Percentiles rank a stretch among this genome's conserved stretches.
Evolutionary conservation across 2,113 vertebrate genomes (phyloP).

Genomic region (Beaufortia kweichowensis): DNA sequence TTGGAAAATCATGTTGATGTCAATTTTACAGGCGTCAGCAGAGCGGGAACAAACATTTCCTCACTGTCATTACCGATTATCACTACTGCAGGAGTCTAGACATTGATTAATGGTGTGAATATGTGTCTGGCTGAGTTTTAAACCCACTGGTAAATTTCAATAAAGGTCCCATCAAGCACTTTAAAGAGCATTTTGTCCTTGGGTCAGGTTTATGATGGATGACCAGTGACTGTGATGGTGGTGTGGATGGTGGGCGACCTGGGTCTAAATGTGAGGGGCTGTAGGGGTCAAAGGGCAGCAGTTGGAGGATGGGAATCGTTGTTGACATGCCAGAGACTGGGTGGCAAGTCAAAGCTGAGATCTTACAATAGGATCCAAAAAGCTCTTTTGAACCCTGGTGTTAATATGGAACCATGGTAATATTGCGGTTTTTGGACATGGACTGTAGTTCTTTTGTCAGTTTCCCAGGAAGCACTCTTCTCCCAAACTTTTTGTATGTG

Average conservation of each 20-base stretch:
- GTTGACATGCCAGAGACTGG: conserved; percentile 4
- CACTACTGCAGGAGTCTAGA: neutral
- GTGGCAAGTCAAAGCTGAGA: neutral
- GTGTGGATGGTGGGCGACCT: neutral
- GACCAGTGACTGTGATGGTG: conserved; percentile 19
- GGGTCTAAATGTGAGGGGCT: neutral
- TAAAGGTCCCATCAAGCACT: conserved; percentile 30
- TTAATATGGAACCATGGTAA: neutral
- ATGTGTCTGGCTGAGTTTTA: conserved; percentile 49
- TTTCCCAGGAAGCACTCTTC: neutral
- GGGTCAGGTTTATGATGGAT: conserved; percentile 45
- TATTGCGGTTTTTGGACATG: neutral
- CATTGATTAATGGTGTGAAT: conserved; percentile 58
- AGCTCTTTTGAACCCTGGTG: neutral
- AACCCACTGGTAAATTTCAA: conserved; percentile 43
- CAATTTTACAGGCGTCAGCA: neutral
- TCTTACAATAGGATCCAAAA: neutral
- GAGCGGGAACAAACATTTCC: conserved; percentile 25
- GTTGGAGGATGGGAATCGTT: conserved; percentile 14
- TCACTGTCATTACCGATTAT: conserved; percentile 26
- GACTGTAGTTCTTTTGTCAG: neutral
- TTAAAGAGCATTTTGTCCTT: conserved; percentile 42
- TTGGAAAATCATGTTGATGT: conserved; percentile 1
- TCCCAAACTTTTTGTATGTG: conserved; percentile 22
- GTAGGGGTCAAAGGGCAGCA: conserved; percentile 26